These are phyloP conservation scores for Dendropsophus ebraccatus DNA, from an alignment of 2,113 vertebrate genomes.

Conservation along the genomic window DNA sequence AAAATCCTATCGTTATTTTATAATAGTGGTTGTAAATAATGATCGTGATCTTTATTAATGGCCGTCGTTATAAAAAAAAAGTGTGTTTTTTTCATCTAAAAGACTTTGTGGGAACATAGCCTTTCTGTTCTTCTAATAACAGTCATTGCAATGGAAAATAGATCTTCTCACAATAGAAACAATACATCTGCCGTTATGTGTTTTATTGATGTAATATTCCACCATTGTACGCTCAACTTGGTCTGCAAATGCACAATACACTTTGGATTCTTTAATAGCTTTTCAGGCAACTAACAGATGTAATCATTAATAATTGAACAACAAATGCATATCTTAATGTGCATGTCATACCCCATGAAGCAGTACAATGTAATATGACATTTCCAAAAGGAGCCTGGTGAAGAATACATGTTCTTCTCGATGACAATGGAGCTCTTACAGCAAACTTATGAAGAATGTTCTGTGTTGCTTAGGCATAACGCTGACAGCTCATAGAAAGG, in stretches of 20 bases:
- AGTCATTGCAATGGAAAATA: background rate
- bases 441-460: background rate
- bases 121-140: background rate
- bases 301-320: slow-evolving; percentile 49
- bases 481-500: background rate
- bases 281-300: slow-evolving; percentile 45
- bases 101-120: too few species aligned
- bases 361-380: slow-evolving; percentile 38
- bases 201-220: background rate
- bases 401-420: slow-evolving; percentile 26
- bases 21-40: too few species aligned
- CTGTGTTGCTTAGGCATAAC: background rate
- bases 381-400: slow-evolving; percentile 33
- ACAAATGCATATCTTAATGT: slow-evolving; percentile 52
- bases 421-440: background rate
- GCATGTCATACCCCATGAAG: slow-evolving; percentile 40
- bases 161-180: background rate
- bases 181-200: background rate
- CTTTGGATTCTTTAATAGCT: background rate
- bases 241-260: background rate
- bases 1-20: too few species aligned
- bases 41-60: too few species aligned
- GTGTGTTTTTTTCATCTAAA: too few species aligned
- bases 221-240: background rate
- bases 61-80: too few species aligned